Evolutionary conservation across 2,113 vertebrate genomes (phyloP).

Genomic region (Tinamus guttatus): DNA sequence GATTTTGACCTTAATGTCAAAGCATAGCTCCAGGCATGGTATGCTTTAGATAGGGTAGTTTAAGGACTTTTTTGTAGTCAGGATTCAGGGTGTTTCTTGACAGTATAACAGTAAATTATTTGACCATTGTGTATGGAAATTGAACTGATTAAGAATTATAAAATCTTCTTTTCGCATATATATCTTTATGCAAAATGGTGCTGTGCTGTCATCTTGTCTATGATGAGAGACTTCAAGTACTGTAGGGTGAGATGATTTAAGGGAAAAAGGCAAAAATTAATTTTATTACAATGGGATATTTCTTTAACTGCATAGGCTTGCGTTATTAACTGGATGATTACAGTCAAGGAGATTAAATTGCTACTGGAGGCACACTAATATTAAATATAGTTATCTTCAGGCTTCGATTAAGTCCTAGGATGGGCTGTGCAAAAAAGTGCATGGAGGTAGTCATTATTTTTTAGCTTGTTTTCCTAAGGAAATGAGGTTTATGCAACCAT

Average conservation of each 20-base stretch:
- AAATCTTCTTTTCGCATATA: not conserved
- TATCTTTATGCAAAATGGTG: not conserved
- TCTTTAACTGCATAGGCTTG: not conserved
- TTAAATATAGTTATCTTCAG: not conserved
- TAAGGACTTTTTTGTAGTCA: not conserved
- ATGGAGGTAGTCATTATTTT: not conserved
- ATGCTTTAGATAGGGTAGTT: not conserved
- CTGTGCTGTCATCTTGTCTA: not conserved
- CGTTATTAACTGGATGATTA: not conserved
- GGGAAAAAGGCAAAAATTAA: not conserved
- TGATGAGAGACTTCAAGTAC: not conserved
- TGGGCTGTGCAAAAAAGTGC: slow-evolving; percentile 2
- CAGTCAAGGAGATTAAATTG: not conserved
- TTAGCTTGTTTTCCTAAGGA: slow-evolving; percentile 21
- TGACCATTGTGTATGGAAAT: not conserved
- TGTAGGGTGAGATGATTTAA: not conserved
- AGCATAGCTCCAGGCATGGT: not conserved
- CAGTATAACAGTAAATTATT: not conserved
- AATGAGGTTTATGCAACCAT: slow-evolving; percentile 29
- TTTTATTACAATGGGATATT: not conserved
- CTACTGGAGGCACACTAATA: not conserved
- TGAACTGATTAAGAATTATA: not conserved
- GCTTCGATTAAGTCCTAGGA: not conserved
- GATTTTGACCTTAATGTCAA: slow-evolving; percentile 20
- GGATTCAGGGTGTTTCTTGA: not conserved